Conservation (phyloP, 2,113 vertebrate genomes). For the Willisornis vidua region DNA sequence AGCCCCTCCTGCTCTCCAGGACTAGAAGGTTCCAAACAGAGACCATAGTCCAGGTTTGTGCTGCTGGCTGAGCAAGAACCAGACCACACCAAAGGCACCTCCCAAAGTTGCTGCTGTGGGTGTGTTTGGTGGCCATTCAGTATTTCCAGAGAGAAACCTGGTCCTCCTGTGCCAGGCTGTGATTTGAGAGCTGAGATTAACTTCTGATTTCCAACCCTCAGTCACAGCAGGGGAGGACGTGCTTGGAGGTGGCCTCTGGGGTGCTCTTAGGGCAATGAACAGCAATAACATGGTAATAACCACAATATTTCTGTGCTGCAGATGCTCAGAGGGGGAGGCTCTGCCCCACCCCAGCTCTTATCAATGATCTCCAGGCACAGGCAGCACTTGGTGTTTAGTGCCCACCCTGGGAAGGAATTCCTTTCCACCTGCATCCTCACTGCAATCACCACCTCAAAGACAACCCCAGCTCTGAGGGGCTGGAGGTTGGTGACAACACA, state of each 20-base stretch:
- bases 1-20: neutral
- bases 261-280: neutral
- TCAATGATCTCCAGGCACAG: neutral
- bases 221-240: neutral
- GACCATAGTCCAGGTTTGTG: neutral
- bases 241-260: neutral
- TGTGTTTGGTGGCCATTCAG: neutral
- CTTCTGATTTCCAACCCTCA: neutral
- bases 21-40: neutral
- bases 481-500: neutral
- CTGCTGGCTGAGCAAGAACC: fast-evolving
- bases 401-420: neutral
- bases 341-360: neutral
- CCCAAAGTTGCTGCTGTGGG: neutral
- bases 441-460: neutral
- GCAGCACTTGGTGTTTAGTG: neutral
- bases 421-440: neutral
- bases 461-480: neutral
- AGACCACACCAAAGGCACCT: neutral
- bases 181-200: neutral
- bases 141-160: neutral
- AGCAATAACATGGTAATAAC: neutral
- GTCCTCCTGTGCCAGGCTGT: neutral
- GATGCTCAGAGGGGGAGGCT: neutral
- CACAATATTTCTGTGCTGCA: neutral